Evolutionary conservation across 2,797 vertebrate genomes (phyloP).

Genomic region (Oryzias dopingdopingensis): DNA sequence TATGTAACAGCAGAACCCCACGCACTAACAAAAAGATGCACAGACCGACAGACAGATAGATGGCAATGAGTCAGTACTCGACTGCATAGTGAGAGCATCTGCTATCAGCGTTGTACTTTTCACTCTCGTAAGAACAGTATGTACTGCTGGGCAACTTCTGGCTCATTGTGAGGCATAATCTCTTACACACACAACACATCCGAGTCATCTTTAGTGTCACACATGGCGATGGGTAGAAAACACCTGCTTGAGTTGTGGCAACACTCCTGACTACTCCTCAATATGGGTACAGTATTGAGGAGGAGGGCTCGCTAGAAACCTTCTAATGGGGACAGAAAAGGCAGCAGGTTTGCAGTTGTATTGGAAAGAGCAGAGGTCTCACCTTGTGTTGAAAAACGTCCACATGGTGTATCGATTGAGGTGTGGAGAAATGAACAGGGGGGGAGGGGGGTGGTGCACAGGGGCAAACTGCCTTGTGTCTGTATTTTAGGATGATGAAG

Average conservation of each 20-base stretch:
- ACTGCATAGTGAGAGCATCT: constrained; percentile 66
- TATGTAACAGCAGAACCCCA: constrained; percentile 70
- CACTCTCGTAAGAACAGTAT: constrained; percentile 63
- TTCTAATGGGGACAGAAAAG: constrained; percentile 49
- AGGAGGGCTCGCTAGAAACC: constrained; percentile 36
- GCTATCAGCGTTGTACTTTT: constrained; percentile 60
- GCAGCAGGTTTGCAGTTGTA: constrained; percentile 41
- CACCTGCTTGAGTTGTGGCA: constrained; percentile 62
- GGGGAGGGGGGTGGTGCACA: constrained; percentile 31
- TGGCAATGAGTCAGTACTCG: constrained; percentile 57
- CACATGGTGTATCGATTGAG: constrained; percentile 14
- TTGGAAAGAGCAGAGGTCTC: constrained; percentile 16
- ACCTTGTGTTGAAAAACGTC: constrained; percentile 31
- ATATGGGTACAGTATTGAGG: constrained; percentile 39
- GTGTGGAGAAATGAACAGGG: constrained; percentile 39
- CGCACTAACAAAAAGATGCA: constrained; percentile 36
- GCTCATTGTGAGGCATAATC: constrained; percentile 50
- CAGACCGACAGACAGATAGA: constrained; percentile 37
- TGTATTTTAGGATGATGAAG: constrained; percentile 9
- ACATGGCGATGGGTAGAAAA: constrained; percentile 48
- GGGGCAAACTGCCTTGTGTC: constrained; percentile 14
- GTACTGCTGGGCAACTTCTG: constrained; percentile 53
- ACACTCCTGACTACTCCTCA: constrained; percentile 41
- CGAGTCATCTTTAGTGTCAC: constrained; percentile 29
- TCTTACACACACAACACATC: constrained; percentile 22